These are phyloP conservation scores for Eretmochelys imbricata DNA, from an alignment of 2,113 vertebrate genomes.

Conservation along the genomic window DNA sequence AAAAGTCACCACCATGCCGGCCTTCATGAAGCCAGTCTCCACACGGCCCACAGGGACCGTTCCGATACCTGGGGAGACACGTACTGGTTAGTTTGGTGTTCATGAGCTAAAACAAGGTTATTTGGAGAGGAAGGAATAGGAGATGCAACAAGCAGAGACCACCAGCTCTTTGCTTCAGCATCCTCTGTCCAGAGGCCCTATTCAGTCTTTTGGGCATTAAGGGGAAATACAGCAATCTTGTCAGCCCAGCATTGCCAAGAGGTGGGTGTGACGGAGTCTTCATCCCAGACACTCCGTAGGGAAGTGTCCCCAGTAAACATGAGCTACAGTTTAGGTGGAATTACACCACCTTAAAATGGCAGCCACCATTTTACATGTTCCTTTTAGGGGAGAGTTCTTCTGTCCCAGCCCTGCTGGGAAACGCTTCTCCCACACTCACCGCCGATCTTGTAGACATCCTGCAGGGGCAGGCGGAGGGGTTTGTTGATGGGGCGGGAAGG, in stretches of 20 bases:
- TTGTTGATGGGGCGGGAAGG: conserved; percentile 80
- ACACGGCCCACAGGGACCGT: not conserved
- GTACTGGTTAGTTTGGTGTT: not conserved
- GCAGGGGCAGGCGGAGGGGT: conserved; percentile 81
- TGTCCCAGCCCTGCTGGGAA: not conserved
- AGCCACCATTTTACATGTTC: not conserved
- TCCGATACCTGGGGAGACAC: not conserved
- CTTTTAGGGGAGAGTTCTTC: not conserved
- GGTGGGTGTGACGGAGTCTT: not conserved
- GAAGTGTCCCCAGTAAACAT: not conserved
- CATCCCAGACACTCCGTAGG: not conserved
- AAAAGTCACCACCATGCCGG: conserved; percentile 44
- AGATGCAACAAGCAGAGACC: not conserved
- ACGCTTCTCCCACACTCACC: not conserved
- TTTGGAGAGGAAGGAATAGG: not conserved
- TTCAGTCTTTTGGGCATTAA: not conserved
- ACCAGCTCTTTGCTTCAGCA: too few species aligned
- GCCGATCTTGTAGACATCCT: conserved; percentile 87
- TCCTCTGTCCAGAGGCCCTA: not conserved
- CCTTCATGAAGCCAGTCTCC: conserved; percentile 55
- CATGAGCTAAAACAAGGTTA: not conserved
- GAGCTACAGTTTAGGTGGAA: not conserved
- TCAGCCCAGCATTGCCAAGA: not conserved
- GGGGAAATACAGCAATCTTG: not conserved
- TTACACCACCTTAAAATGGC: not conserved